Evolutionary conservation across 53 echinoderm and acorn worm genomes (phyloP).

Genomic region (Holothuria leucospilota): DNA sequence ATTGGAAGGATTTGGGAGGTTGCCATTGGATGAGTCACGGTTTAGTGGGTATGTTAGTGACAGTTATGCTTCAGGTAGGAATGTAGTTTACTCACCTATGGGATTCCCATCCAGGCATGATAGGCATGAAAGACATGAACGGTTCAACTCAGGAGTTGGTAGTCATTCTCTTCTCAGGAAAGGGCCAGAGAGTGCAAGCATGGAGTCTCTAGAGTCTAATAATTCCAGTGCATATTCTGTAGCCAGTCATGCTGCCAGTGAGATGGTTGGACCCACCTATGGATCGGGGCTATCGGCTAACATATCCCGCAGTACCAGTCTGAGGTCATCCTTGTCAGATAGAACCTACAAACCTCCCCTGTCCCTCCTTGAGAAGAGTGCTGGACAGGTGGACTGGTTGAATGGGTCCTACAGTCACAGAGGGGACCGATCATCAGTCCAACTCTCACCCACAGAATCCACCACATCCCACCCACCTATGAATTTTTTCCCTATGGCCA

Average conservation of each 20-base stretch:
- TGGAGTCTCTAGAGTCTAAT: slow-evolving; percentile 93
- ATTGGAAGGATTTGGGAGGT: slow-evolving; percentile 15
- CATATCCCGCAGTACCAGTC: slow-evolving; percentile 76
- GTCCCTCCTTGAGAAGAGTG: slow-evolving; percentile 41
- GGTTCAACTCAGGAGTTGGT: slow-evolving; percentile 15
- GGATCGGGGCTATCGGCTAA: slow-evolving; percentile 54
- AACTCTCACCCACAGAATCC: slow-evolving; percentile 90
- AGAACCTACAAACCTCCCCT: slow-evolving; percentile 65
- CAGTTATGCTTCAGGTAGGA: slow-evolving; percentile 72
- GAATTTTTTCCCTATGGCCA: slow-evolving; percentile 77
- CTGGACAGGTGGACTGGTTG: slow-evolving; percentile 70
- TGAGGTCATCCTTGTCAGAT: slow-evolving; percentile 78
- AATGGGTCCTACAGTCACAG: slow-evolving; percentile 64
- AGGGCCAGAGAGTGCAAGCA: slow-evolving; percentile 82
- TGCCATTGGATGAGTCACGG: slow-evolving; percentile 60
- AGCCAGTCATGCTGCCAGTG: slow-evolving; percentile 93
- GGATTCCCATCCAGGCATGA: slow-evolving; percentile 75
- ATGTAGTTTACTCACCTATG: slow-evolving; percentile 70
- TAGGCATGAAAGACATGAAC: slow-evolving; percentile 59
- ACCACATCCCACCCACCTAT: slow-evolving; percentile 93
- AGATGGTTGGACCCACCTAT: slow-evolving; percentile 83
- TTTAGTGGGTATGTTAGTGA: slow-evolving; percentile 91
- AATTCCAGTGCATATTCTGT: slow-evolving; percentile 88
- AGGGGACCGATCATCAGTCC: slow-evolving; percentile 46
- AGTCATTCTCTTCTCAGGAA: slow-evolving; percentile 65